Evolutionary conservation across 2,888 invertebrate species (phyloP).

Genomic region (Esperia sulphurella): DNA sequence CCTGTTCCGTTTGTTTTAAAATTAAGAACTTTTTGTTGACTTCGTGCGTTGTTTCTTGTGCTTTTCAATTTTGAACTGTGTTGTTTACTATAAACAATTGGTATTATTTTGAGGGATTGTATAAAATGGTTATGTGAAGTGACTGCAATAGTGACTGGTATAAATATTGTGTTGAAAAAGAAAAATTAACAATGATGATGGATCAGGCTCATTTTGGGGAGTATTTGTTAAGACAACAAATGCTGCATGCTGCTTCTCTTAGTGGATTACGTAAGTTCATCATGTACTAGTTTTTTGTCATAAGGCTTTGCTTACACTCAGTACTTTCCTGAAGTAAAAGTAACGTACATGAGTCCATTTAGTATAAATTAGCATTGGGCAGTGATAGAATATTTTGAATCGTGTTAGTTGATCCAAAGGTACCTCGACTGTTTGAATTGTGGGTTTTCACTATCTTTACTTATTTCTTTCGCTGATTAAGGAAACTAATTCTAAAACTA

Average conservation of each 20-base stretch:
- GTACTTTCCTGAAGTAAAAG: too few relatives aligned
- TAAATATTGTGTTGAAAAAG: conserved; percentile 18
- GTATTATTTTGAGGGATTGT: conserved; percentile 17
- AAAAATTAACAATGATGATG: conserved; percentile 62
- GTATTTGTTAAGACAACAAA: conserved; percentile 72
- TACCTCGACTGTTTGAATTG: too few relatives aligned
- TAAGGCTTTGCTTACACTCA: too few relatives aligned
- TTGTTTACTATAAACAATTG: conserved; percentile 19
- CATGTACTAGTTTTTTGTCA: too few relatives aligned
- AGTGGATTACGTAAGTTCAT: conserved; percentile 64
- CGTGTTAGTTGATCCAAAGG: too few relatives aligned
- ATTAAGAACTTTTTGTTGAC: conserved; percentile 57
- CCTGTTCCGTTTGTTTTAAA: conserved; percentile 37
- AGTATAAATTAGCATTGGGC: too few relatives aligned
- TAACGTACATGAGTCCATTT: too few relatives aligned
- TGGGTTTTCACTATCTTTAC: too few relatives aligned
- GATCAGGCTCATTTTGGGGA: conserved; percentile 73
- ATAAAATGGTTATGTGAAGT: conserved; percentile 60
- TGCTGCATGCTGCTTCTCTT: conserved; percentile 69
- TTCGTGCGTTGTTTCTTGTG: neutral
- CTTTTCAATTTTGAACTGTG: conserved; percentile 22
- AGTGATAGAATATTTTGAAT: too few relatives aligned
- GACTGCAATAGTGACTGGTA: conserved; percentile 33
- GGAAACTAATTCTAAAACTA: too few relatives aligned
- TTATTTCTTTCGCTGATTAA: too few relatives aligned